Conservation (phyloP, 2,888 invertebrate species). For the Microdon myrmicae region DNA sequence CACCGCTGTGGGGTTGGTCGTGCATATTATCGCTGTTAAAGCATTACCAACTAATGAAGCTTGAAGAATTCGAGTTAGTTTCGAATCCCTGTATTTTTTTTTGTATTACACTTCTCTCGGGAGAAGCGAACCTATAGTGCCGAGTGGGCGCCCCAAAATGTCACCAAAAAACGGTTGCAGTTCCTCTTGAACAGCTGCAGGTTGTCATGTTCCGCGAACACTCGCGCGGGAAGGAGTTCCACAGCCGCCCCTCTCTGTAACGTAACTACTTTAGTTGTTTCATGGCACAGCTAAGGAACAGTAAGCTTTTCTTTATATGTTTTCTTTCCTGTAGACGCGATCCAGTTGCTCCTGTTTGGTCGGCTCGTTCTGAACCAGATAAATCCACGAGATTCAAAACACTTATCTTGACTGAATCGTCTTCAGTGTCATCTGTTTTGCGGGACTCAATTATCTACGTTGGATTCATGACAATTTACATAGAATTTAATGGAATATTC, state of each 20-base stretch:
- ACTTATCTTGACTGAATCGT: conserved; percentile 73
- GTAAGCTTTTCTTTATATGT: conserved; percentile 82
- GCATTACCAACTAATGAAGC: conserved; percentile 90
- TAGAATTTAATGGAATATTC: conserved; percentile 12
- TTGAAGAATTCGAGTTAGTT: conserved; percentile 85
- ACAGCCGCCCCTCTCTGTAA: too few relatives aligned
- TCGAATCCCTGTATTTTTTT: conserved; percentile 86
- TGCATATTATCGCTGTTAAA: conserved; percentile 86
- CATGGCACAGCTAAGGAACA: conserved; percentile 82
- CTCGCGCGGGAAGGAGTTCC: too few relatives aligned
- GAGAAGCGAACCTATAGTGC: too few relatives aligned
- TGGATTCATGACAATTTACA: conserved; percentile 1
- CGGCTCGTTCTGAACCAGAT: conserved; percentile 86
- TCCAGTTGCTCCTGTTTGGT: conserved; percentile 83
- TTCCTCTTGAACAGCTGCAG: too few relatives aligned
- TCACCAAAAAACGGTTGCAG: too few relatives aligned
- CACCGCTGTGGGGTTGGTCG: conserved; percentile 80
- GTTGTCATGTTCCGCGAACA: too few relatives aligned
- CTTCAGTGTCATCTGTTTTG: conserved; percentile 70
- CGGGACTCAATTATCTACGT: conserved; percentile 78
- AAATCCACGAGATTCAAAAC: conserved; percentile 89
- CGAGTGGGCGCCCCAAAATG: too few relatives aligned
- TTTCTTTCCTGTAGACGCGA: conserved; percentile 84
- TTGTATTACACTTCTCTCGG: too few relatives aligned
- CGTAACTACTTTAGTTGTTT: conserved; percentile 73